phyloP scores from a whole-genome alignment of 2,888 invertebrate species.

The Boloria euphrosyne region DNA sequence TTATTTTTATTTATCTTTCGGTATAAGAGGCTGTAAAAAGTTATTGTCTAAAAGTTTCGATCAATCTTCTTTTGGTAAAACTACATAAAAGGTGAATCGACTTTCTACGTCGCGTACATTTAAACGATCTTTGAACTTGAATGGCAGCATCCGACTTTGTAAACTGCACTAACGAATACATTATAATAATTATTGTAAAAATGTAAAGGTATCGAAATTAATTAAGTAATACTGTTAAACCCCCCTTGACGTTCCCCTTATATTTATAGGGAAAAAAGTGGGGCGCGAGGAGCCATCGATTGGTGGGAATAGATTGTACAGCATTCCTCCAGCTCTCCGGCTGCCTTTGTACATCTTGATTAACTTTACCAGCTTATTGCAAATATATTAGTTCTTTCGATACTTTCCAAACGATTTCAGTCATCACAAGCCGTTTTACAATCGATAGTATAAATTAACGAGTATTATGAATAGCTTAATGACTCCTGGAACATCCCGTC shows the following conservation, averaged over 20 bases:
- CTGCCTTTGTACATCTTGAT: slow-evolving; percentile 26
- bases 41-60: slow-evolving; percentile 78
- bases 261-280: slow-evolving; percentile 42
- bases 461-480: slow-evolving; percentile 34
- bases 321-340: slow-evolving; percentile 29
- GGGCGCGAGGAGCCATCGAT: slow-evolving; percentile 48
- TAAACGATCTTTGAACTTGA: slow-evolving; percentile 14
- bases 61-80: slow-evolving; percentile 65
- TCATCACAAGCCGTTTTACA: slow-evolving; percentile 16
- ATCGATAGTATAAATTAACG: slow-evolving; percentile 21
- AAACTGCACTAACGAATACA: slow-evolving; percentile 40
- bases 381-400: background rate
- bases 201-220: slow-evolving; percentile 69
- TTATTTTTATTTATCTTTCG: slow-evolving; percentile 74
- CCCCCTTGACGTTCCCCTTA: slow-evolving; percentile 59
- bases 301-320: slow-evolving; percentile 44
- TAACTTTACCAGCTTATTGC: slow-evolving; percentile 4
- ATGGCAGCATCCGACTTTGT: slow-evolving; percentile 38
- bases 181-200: slow-evolving; percentile 52
- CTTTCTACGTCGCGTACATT: slow-evolving; percentile 53
- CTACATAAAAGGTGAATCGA: slow-evolving; percentile 53
- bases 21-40: slow-evolving; percentile 78
- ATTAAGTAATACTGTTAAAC: slow-evolving; percentile 79
- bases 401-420: slow-evolving; percentile 2
- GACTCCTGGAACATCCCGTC: slow-evolving; percentile 36